Evolutionary conservation across 1,140 invertebrate species (phyloP).

Genomic region (Rhyacophila brunnea): DNA sequence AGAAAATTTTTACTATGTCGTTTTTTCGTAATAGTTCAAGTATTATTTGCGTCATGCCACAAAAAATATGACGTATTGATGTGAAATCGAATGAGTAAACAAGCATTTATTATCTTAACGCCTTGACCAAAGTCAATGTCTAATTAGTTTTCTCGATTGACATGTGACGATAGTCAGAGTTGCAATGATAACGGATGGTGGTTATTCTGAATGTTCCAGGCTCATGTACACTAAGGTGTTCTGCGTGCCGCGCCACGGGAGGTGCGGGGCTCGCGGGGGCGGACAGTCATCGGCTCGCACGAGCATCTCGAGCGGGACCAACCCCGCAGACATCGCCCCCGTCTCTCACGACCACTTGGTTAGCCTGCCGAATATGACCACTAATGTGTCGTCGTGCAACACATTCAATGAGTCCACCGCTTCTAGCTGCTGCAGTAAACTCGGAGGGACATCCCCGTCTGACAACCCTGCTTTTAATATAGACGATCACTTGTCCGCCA

Average conservation of each 20-base stretch:
- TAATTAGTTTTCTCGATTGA: too few relatives aligned
- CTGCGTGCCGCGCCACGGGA: conserved; percentile 35
- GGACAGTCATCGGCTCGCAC: conserved; percentile 3
- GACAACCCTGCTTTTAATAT: conserved; percentile 39
- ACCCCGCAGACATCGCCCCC: background rate
- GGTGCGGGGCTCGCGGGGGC: conserved; percentile 7
- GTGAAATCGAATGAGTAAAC: too few relatives aligned
- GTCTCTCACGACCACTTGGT: background rate
- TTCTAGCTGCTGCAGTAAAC: conserved; percentile 33
- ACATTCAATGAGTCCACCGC: background rate
- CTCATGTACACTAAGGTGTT: conserved; percentile 75
- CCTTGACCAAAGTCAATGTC: too few relatives aligned
- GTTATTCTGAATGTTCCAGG: conserved; percentile 36
- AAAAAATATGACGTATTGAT: too few relatives aligned
- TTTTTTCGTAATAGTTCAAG: too few relatives aligned
- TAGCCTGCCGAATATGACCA: background rate
- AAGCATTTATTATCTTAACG: too few relatives aligned
- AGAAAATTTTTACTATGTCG: too few relatives aligned
- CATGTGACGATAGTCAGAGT: too few relatives aligned
- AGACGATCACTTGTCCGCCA: conserved; percentile 45
- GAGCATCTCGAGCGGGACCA: background rate
- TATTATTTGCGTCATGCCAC: too few relatives aligned
- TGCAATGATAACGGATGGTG: too few relatives aligned
- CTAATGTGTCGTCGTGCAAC: background rate
- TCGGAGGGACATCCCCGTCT: conserved; percentile 35